Evolutionary conservation across 2,113 vertebrate species (phyloP), one percentile per base, ranked within the genome.

Genomic region (Eulemur rufifrons): DNA sequence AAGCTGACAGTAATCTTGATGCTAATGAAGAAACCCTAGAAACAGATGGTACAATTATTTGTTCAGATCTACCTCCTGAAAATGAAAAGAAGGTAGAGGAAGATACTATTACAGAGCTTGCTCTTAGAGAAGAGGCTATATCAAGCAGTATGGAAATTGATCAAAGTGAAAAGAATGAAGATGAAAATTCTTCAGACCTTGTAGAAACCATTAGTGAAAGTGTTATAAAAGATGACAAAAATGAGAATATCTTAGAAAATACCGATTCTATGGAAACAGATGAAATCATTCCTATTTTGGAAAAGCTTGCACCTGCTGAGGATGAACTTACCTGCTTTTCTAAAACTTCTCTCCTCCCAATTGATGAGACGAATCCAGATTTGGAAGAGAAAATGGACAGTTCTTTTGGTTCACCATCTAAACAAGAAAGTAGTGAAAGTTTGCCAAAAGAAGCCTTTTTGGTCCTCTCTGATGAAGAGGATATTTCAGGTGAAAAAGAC

Each of bases 391-490:
- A 99, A 93, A 98, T 97, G 78, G 99, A 99, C 86, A 93, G 29
- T 64, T 98, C 97, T 95, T 97, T 98, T 95, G 98, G 98, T 95
- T 99, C 98, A 61, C 99, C 98, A 88, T 98, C 98, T 42, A 99
- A 99, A 97, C 98, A 99, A 92, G 98, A 99, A 96, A 98, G 97
- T 94, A 98, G 66, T 95, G 99, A 99, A 98, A 99, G 96, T 97
- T 98, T 99, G 73, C 99, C 99, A 39, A 99, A 99, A 97, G 99
- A 99, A 97, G 99, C 99, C 63, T 99, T 99, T 97, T 97, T 99
- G 87, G 99, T 99, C 8, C 97, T 99, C 37, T 99, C 99, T 90
- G 99, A 99, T 98, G 99, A 99, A 98, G 99, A 99, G 37, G 99
- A 99, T 81, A 96, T 98, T 61, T 98, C 98, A 66, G 98, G 98